Evolutionary conservation across 2,797 vertebrate genomes (phyloP).

Genomic region (Melanotaenia pygmaea): DNA sequence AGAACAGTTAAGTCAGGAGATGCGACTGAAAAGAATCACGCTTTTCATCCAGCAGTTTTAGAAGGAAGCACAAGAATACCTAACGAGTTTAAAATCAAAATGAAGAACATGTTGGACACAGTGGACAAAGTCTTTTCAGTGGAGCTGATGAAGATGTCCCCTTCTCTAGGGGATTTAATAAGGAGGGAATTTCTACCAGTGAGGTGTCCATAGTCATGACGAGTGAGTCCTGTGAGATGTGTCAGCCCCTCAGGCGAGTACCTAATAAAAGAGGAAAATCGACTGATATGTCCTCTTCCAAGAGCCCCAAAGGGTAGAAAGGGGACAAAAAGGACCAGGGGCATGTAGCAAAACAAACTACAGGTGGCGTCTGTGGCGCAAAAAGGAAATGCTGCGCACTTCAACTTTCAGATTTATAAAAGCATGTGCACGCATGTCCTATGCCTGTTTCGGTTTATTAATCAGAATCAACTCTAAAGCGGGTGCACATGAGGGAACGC

Average conservation of each 20-base stretch:
- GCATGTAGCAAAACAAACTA: too few species aligned
- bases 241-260: constrained; percentile 45
- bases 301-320: too few species aligned
- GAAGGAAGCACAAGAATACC: constrained; percentile 81
- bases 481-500: too few species aligned
- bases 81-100: constrained; percentile 79
- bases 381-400: too few species aligned
- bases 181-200: constrained; percentile 62
- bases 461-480: too few species aligned
- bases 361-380: too few species aligned
- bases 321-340: too few species aligned
- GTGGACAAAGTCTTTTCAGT: constrained; percentile 82
- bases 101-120: constrained; percentile 76
- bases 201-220: constrained; percentile 77
- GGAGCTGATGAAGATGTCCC: constrained; percentile 84
- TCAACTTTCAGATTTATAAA: too few species aligned
- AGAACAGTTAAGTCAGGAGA: constrained; percentile 29
- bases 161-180: constrained; percentile 74
- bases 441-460: too few species aligned
- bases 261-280: constrained; percentile 61
- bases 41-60: constrained; percentile 82
- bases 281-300: too few species aligned
- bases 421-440: too few species aligned
- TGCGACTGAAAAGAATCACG: constrained; percentile 39
- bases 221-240: constrained; percentile 66